Evolutionary conservation across 2,888 invertebrate species (phyloP).

Genomic region (Lasioglossum zephyrum): DNA sequence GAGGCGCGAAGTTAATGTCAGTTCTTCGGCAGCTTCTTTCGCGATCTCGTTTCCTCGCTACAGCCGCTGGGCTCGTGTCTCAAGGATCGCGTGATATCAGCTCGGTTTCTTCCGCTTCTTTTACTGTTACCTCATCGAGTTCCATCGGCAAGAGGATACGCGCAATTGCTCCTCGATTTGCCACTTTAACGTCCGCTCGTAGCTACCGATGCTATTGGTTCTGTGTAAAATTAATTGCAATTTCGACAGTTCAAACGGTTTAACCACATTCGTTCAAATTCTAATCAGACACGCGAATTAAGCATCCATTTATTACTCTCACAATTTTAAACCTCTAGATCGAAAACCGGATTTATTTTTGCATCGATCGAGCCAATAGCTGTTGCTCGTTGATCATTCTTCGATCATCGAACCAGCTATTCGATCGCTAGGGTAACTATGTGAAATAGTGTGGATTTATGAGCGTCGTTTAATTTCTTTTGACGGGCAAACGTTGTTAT

Average conservation of each 20-base stretch:
- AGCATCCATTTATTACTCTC: too few species aligned
- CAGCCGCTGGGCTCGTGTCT: neutral
- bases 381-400: too few species aligned
- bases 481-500: too few species aligned
- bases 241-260: neutral
- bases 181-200: neutral
- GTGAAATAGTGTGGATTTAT: too few species aligned
- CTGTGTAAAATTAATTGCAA: neutral
- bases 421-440: too few species aligned
- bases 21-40: neutral
- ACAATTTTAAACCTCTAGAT: too few species aligned
- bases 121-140: neutral
- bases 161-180: neutral
- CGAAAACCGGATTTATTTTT: too few species aligned
- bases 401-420: too few species aligned
- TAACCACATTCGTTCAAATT: too few species aligned
- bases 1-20: neutral
- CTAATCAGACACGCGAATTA: too few species aligned
- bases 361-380: too few species aligned
- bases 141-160: neutral
- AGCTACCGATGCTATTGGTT: neutral
- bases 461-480: too few species aligned
- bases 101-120: neutral
- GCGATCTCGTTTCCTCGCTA: neutral
- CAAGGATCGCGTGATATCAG: conserved; percentile 1